Conservation (phyloP, 2,797 vertebrate genomes). For the Microctenopoma lineatum region DNA sequence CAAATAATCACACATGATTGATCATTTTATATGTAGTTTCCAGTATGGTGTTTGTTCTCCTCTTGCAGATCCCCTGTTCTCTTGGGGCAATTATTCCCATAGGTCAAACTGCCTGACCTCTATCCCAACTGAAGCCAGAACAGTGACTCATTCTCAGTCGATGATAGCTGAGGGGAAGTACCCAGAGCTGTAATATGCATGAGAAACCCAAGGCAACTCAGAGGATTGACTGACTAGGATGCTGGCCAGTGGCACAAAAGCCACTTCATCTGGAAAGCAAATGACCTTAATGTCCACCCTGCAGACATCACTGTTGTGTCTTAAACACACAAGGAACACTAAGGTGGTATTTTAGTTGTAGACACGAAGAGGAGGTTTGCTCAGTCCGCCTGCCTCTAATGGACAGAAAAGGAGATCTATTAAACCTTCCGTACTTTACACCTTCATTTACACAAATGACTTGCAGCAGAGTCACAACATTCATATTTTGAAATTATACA, state of each 20-base stretch:
- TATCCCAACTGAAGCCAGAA: conserved; percentile 47
- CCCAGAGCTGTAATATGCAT: conserved; percentile 66
- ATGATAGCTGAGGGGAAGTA: conserved; percentile 50
- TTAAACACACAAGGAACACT: conserved; percentile 14
- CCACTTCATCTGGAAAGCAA: conserved; percentile 50
- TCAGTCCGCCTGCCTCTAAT: conserved; percentile 21
- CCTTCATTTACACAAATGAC: not conserved
- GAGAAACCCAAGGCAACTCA: conserved; percentile 57
- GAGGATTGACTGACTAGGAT: conserved; percentile 63
- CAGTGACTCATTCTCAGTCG: conserved; percentile 67
- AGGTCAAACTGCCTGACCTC: conserved; percentile 69
- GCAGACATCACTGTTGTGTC: conserved; percentile 44
- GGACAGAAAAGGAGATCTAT: not conserved
- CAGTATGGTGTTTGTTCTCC: conserved; percentile 54
- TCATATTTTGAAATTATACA: conserved; percentile 36
- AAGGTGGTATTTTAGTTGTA: conserved; percentile 39
- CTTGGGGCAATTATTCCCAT: conserved; percentile 67
- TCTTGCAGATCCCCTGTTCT: conserved; percentile 30
- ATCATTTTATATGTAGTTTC: conserved; percentile 45
- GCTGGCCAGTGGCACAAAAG: conserved; percentile 59
- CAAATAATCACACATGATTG: conserved; percentile 51
- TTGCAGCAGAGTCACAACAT: not conserved
- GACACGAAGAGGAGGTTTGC: not conserved
- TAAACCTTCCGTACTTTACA: conserved; percentile 4
- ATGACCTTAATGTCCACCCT: conserved; percentile 64